Percentiles rank a stretch among this genome's conserved stretches.
phyloP scores from a whole-genome alignment of 1,140 invertebrate species.

The Delia radicum region DNA sequence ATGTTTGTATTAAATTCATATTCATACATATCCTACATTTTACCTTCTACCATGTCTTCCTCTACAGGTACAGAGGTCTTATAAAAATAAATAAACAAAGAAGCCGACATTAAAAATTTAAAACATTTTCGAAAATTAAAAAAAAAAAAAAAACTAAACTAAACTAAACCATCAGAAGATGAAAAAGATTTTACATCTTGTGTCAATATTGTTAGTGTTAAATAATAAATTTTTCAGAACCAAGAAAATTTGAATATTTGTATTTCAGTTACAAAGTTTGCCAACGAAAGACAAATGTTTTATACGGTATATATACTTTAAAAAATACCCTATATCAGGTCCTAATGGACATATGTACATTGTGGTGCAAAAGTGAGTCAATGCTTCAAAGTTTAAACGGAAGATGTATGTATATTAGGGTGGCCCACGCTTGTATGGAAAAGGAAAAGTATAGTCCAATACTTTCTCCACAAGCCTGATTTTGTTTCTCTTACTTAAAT shows the following conservation, averaged over 20 bases:
- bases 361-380: too few relatives aligned
- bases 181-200: neutral
- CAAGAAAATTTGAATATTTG: neutral
- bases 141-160: neutral
- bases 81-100: neutral
- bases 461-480: too few relatives aligned
- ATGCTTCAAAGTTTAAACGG: too few relatives aligned
- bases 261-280: neutral
- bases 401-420: too few relatives aligned
- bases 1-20: neutral
- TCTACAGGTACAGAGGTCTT: neutral
- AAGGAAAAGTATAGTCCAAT: too few relatives aligned
- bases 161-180: neutral
- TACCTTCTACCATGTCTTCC: neutral
- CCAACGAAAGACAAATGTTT: neutral
- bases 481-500: too few relatives aligned
- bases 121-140: neutral
- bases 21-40: neutral
- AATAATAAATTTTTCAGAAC: slow-evolving; percentile 2
- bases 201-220: neutral
- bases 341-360: too few relatives aligned
- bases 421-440: too few relatives aligned
- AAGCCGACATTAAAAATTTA: slow-evolving; percentile 4
- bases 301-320: too few relatives aligned
- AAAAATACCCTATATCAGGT: too few relatives aligned